Evolutionary conservation across 2,888 invertebrate species (phyloP), one percentile per base, ranked within the genome.

Genomic region (Thera obeliscata): DNA sequence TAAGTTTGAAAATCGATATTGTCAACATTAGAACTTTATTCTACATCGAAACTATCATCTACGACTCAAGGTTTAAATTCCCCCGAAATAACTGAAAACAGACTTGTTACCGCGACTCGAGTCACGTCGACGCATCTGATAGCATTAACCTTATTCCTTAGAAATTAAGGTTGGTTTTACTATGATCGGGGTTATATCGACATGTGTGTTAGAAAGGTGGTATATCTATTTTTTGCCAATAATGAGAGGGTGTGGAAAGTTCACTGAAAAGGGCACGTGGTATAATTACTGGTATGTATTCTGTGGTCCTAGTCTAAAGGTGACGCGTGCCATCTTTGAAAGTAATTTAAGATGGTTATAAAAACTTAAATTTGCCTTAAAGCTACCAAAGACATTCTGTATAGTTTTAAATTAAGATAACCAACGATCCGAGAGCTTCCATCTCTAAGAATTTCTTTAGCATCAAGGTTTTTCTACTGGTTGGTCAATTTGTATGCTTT

Each of bases 271-370:
- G 66, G 66, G 64, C 62, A 62, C 56, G 61, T 56, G 46, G 11
- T 22, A n/a, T 60, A 48, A 36, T 43, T n/a, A 49, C 59, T 60
- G 41, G 48, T 57, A 1, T 54, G 9, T 54, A 41, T 9, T 58
- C 58, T 54, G 35, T 22, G 11, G 55, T 11, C 33, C 8, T 33
- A 5, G 50, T 46, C 43, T 9, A 63, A 66, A 71, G 71, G 64
- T 71, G 71, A 56, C 64, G 57, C 63, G 62, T 63, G 71, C 68
- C 68, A 71, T 68, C 58, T 64, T 65, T 46, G 6, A 22, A 8
- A 1, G 54, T 38, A 54, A 61, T 64, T 52, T 33, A 12, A 33
- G 12, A 12, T 22, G 3, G 41, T 55, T 35, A 33, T 33, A 57
- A 43, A 46, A 46, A 46, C 43, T 46, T 22, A 46, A 46, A 46